Conservation (phyloP, 2,797 vertebrate genomes). For the Pseudochirops cupreus region DNA sequence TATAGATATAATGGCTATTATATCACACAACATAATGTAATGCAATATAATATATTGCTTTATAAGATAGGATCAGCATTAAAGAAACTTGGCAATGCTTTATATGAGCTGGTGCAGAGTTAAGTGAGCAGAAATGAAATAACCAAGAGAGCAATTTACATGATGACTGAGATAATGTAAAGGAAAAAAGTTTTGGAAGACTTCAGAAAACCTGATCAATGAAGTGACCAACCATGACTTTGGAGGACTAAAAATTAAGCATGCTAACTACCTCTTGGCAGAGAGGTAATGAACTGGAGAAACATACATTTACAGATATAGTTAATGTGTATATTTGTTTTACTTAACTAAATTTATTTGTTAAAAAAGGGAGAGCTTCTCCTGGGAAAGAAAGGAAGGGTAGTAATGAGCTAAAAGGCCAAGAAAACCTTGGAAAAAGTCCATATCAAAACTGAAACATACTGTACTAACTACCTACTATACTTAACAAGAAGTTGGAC, state of each 20-base stretch:
- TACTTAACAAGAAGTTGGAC: neutral
- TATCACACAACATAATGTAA: too few relatives aligned
- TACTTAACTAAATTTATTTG: neutral
- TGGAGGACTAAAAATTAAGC: neutral
- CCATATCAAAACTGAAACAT: neutral
- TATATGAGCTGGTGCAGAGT: neutral
- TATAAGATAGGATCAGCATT: neutral
- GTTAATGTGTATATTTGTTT: neutral
- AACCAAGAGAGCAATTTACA: neutral
- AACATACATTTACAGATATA: neutral
- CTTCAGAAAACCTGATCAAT: neutral
- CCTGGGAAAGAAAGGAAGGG: neutral
- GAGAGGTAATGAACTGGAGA: neutral
- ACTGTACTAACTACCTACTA: neutral
- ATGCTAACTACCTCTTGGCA: neutral
- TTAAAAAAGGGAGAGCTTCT: neutral
- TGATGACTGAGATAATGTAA: neutral
- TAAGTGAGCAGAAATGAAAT: neutral
- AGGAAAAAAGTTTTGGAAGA: neutral
- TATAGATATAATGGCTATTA: neutral
- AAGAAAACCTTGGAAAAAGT: neutral
- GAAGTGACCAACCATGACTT: neutral
- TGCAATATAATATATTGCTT: neutral
- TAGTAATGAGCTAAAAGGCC: neutral
- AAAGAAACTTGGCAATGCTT: neutral